Base-by-base conservation (phyloP, 2,888 invertebrate genomes). In the Dicyrtoma fusca region DNA sequence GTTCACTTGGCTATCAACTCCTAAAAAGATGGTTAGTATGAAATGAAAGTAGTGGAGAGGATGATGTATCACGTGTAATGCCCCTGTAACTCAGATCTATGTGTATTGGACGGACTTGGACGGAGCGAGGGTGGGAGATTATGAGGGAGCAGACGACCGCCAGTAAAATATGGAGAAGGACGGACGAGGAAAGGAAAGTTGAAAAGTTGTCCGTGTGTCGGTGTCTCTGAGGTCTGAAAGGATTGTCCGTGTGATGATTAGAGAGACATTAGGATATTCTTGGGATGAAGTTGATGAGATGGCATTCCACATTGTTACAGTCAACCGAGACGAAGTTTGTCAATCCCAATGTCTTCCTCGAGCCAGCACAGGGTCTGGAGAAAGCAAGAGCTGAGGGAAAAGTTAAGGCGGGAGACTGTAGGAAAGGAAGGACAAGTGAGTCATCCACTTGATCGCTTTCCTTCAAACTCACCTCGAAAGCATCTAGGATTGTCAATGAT, bases 401-500 rank as follows among this genome's bases (percentile, higher is more conserved):
- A n/a, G n/a, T n/a, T n/a, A n/a, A n/a, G n/a, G n/a, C 25, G 59
- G 8, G 59, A 59, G 26, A 26, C n/a, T n/a, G n/a, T 8, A 3
- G 34, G 59, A 59, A n/a, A n/a, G n/a, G n/a, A 45, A 26, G 47
- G 51, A 34, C 23, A 64, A 45, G 47, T 47, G 49, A 64, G 64
- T 64, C 64, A 64, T 64, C 49, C 64, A 47, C 23, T 23, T 65
- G 65, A 65, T 51, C 65, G 47, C 65, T 65, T 65, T 65, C 26
- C 49, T 51, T 10, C n/a, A 23, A 65, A 25, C 26, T 19, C 45
- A 64, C 64, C 47, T 64, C 49, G 47, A 64, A 47, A 49, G 62
- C 62, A n/a, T n/a, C n/a, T 51, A 21, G 44, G 13, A 64, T 47
- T 65, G 17, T 47, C 8, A 65, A 51, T 65, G 65, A 64, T 64